Evolutionary conservation across 2,888 invertebrate species (phyloP), one percentile per base, ranked within the genome.

Genomic region (Epirrita christyi): DNA sequence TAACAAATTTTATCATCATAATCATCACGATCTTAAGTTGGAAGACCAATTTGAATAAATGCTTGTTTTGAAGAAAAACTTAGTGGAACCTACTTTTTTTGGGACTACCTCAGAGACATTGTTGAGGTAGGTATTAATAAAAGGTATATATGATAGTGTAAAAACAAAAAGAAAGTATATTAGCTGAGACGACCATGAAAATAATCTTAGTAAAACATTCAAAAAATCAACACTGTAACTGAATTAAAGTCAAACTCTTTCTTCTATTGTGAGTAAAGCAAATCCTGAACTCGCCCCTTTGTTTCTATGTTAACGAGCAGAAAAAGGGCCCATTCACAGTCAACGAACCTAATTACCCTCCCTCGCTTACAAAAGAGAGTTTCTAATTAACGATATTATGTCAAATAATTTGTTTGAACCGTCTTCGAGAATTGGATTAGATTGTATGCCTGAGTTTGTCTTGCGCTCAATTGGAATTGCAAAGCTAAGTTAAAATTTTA

Each of bases 311-410:
- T 89, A 91, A 91, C 90, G 91, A 91, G 90, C 86, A 88, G 88
- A 91, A 91, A 91, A 90, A 91, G 91, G 86, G 80, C 83, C 89
- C 84, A 90, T 92, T 92, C 90, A 91, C 81, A 87, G 73, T 83
- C 87, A 86, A 85, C 88, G 89, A 92, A 91, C 89, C 89, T 90
- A 92, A 91, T 92, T 92, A 92, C 86, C 83, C 80, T 80, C 85
- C 88, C 86, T 76, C 77, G 75, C 80, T 73, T 81, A 89, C 89
- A 88, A 90, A 90, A 73, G 86, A 86, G 88, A 88, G 88, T 79
- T 88, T 88, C 87, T 91, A 91, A 92, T 91, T 92, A 92, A 91
- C 91, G 87, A 91, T 89, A 91, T 92, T 92, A 92, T 91, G 90
- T 90, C 91, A 91, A 89, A 91, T 91, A 91, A 92, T 91, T 92